phyloP scores from a whole-genome alignment of 2,797 vertebrate genomes.

The Phrynocephalus forsythii region DNA sequence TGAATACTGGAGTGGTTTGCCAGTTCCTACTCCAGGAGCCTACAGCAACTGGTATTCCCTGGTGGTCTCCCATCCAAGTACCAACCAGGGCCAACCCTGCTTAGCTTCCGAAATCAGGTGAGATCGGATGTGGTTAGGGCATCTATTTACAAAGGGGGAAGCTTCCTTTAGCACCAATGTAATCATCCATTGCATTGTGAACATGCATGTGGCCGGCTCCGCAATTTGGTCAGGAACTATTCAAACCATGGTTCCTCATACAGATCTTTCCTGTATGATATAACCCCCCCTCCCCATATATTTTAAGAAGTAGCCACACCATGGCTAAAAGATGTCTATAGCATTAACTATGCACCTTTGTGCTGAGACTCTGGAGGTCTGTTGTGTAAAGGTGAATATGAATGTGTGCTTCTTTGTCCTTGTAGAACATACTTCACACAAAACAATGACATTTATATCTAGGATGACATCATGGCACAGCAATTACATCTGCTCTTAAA shows the following conservation, averaged over 20 bases:
- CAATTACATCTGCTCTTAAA: neutral
- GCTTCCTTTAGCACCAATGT: no score
- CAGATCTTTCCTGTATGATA: neutral
- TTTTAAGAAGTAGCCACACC: neutral
- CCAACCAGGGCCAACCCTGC: no score
- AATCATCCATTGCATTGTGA: neutral
- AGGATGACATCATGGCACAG: slow-evolving; percentile 8
- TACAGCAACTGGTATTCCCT: no score
- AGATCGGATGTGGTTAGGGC: no score
- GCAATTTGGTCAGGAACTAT: neutral
- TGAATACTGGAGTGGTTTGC: no score
- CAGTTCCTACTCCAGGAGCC: no score
- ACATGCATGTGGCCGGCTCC: neutral
- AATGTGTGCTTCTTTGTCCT: neutral
- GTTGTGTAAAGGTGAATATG: neutral
- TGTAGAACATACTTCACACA: neutral
- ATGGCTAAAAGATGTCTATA: neutral
- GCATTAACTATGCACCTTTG: neutral
- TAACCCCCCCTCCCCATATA: neutral
- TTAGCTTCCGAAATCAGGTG: no score
- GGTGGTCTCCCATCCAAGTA: no score
- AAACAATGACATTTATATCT: neutral
- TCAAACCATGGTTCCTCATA: neutral
- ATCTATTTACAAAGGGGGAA: no score
- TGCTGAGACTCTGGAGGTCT: neutral